These are phyloP conservation scores for Halichondria panicea DNA, from an alignment of 37 sponge, comb jelly and placozoan genomes.

Conservation along the genomic window DNA sequence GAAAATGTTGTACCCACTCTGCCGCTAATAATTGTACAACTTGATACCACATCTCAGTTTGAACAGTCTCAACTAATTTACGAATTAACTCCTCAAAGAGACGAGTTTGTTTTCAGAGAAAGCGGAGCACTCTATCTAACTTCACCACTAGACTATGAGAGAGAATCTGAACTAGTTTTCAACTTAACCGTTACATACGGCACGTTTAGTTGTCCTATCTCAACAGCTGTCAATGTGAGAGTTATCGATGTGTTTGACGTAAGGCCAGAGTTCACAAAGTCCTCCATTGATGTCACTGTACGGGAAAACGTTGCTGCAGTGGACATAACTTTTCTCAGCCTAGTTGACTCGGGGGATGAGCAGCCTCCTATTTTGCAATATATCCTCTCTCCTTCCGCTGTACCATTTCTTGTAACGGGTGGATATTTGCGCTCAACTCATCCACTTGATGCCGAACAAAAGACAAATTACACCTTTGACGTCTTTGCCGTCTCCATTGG, in stretches of 20 bases:
- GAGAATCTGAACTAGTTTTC: slow-evolving; percentile 5
- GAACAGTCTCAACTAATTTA: slow-evolving; percentile 8
- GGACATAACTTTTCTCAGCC: slow-evolving; percentile 1
- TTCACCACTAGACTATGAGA: slow-evolving; percentile 58
- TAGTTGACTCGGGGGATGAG: slow-evolving; percentile 4
- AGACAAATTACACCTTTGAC: slow-evolving; percentile 6
- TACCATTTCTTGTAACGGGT: slow-evolving; percentile 27
- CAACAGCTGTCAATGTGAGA: slow-evolving; percentile 31
- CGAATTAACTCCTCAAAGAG: not conserved
- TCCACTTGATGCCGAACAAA: slow-evolving; percentile 52
- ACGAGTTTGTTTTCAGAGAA: slow-evolving; percentile 1
- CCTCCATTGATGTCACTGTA: slow-evolving; percentile 1
- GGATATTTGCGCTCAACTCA: slow-evolving; percentile 21
- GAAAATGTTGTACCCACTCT: slow-evolving; percentile 23
- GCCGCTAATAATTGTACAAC: slow-evolving; percentile 18
- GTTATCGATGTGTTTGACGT: slow-evolving; percentile 53
- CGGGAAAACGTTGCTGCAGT: slow-evolving; percentile 1
- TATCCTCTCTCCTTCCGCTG: not conserved
- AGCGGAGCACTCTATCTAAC: slow-evolving; percentile 19
- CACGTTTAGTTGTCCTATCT: slow-evolving; percentile 4
- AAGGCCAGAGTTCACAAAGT: slow-evolving; percentile 19
- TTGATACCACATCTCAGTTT: not conserved
- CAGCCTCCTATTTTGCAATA: not conserved
- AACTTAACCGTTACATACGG: slow-evolving; percentile 29
- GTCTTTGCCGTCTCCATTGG: slow-evolving; percentile 33